These are phyloP conservation scores for Kryptolebias marmoratus DNA, from an alignment of 2,113 vertebrate genomes.

Conservation along the genomic window DNA sequence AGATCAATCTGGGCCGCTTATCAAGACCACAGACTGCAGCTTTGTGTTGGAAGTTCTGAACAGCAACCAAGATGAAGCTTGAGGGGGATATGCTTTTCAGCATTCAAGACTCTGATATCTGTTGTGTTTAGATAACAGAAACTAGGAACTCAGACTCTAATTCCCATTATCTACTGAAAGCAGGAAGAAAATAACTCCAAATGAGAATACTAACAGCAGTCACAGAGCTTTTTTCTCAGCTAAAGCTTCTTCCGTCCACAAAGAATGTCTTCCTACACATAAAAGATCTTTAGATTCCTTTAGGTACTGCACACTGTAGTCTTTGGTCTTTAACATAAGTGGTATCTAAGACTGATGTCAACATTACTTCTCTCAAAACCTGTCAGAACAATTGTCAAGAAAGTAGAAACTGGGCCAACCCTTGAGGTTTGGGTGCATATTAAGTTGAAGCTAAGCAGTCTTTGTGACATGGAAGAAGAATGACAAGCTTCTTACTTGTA, in stretches of 20 bases:
- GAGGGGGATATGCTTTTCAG: constrained; percentile 70
- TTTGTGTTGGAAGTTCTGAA: constrained; percentile 84
- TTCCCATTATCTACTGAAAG: constrained; percentile 5
- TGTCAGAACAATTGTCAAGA: constrained; percentile 60
- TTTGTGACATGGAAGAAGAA: constrained; percentile 86
- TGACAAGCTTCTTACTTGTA: constrained; percentile 80
- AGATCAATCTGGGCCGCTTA: constrained; percentile 82
- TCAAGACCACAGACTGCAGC: constrained; percentile 77
- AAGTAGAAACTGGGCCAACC: constrained; percentile 74
- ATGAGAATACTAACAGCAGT: background rate
- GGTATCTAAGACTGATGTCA: constrained; percentile 13
- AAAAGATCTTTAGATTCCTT: background rate
- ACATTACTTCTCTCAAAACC: constrained; percentile 56
- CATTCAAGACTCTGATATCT: constrained; percentile 30
- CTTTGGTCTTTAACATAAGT: background rate
- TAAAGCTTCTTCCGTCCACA: constrained; percentile 8
- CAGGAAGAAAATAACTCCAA: constrained; percentile 7
- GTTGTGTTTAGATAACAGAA: constrained; percentile 54
- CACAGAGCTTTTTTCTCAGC: background rate
- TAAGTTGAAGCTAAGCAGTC: constrained; percentile 83
- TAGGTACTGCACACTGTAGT: background rate
- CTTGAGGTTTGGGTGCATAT: constrained; percentile 47
- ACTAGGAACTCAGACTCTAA: background rate
- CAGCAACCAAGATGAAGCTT: constrained; percentile 79
- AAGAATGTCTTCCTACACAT: background rate